Base-by-base conservation (phyloP, 1,140 invertebrate species). In the Pygmarrhopalites habei region DNA sequence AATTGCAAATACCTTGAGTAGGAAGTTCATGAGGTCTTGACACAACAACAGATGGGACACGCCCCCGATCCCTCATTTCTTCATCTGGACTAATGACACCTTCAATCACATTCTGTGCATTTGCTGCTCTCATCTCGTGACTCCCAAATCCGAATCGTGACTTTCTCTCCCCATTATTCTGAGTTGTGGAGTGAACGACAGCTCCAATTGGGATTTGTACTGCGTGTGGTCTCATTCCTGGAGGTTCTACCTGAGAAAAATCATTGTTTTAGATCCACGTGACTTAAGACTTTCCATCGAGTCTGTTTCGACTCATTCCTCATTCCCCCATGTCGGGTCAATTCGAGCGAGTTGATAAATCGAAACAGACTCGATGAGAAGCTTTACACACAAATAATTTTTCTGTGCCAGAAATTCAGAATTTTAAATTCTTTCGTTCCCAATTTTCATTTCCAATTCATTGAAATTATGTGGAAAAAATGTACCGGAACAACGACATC, bases 401-500 rank as follows among this genome's bases (percentile, higher is more conserved):
- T 25, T 53, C 29, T 35, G 23, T 10, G 39, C 12, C 39, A 14
- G 14, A 49, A 23, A 19, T n/a, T n/a, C n/a, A n/a, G n/a, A n/a
- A n/a, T n/a, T n/a, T n/a, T n/a, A n/a, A n/a, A n/a, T n/a, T n/a
- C n/a, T n/a, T n/a, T n/a, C n/a, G n/a, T n/a, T n/a, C n/a, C n/a
- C n/a, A n/a, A n/a, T n/a, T n/a, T n/a, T n/a, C n/a, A n/a, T n/a
- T n/a, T n/a, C n/a, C n/a, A n/a, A n/a, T n/a, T n/a, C n/a, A n/a
- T n/a, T n/a, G n/a, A n/a, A n/a, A n/a, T n/a, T n/a, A n/a, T n/a
- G 47, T 15, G 21, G 21, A 49, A 7, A 25, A 35, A 35, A 44
- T 28, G 15, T 26, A 64, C 67, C 10, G 59, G 53, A 17, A 69
- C 23, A 35, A 62, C 43, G 0, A 69, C 43, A 58, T 69, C 63